phyloP scores from a whole-genome alignment of 2,797 vertebrate genomes.

The Cygnus olor region DNA sequence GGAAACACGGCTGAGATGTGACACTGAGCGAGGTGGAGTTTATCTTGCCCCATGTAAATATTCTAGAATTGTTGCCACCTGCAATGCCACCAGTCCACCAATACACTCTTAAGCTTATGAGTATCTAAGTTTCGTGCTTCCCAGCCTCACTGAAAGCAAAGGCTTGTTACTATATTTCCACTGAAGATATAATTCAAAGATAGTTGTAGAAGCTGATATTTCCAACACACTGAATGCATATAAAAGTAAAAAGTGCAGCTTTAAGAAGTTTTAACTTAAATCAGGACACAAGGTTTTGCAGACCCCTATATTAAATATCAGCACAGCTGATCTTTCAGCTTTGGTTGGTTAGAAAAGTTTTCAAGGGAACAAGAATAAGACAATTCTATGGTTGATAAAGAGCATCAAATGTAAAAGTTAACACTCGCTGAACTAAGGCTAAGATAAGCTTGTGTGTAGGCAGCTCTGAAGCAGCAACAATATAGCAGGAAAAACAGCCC shows the following conservation, averaged over 20 bases:
- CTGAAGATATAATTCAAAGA: neutral
- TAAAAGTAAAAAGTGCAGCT: neutral
- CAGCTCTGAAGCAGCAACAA: conserved; percentile 17
- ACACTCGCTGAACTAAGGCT: neutral
- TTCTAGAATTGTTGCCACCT: neutral
- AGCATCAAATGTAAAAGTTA: conserved; percentile 18
- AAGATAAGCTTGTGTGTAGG: neutral
- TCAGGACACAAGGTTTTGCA: neutral
- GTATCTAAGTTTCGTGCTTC: neutral
- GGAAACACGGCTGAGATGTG: neutral
- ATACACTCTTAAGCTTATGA: neutral
- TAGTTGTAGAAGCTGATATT: neutral
- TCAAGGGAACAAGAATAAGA: neutral
- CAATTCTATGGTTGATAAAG: neutral
- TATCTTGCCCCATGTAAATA: neutral
- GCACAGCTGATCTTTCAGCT: neutral
- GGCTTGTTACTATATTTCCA: neutral
- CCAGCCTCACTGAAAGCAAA: neutral
- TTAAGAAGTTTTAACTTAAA: conserved; percentile 10
- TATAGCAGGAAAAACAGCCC: conserved; percentile 8
- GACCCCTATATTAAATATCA: neutral
- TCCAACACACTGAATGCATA: fast-evolving
- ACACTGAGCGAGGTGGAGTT: neutral
- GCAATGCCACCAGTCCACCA: neutral
- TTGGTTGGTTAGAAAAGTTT: neutral